These are phyloP conservation scores for Eulemur rubriventer DNA, from an alignment of 2,797 vertebrate species.

Conservation along the genomic window DNA sequence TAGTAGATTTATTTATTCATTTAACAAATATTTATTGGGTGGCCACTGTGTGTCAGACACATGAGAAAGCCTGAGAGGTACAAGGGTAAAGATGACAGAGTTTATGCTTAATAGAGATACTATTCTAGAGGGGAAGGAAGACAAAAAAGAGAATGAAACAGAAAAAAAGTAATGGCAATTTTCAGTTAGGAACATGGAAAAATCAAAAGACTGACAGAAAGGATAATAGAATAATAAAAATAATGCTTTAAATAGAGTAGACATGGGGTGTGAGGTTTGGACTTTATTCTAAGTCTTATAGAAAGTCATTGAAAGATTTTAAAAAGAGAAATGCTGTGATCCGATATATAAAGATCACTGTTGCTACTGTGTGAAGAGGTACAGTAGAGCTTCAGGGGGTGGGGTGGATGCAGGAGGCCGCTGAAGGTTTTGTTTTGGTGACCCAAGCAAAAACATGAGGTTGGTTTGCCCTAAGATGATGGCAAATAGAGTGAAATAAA, in stretches of 20 bases:
- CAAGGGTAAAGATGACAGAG: not conserved
- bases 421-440: not conserved
- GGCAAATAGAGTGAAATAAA: not conserved
- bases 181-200: not conserved
- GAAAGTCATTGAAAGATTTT: not conserved
- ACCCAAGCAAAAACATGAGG: not conserved
- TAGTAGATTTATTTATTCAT: not conserved
- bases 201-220: not conserved
- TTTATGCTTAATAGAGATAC: not conserved
- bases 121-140: not conserved
- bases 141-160: not conserved
- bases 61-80: not conserved
- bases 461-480: not conserved
- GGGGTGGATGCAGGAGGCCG: not conserved
- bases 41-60: not conserved
- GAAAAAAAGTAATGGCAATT: not conserved
- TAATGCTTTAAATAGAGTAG: not conserved
- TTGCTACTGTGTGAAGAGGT: not conserved
- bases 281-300: not conserved
- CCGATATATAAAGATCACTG: not conserved
- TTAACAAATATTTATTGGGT: slow-evolving; percentile 24
- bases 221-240: not conserved
- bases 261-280: not conserved
- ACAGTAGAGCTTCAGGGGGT: not conserved
- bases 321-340: not conserved